Evolutionary conservation across 2,113 vertebrate genomes (phyloP).

Genomic region (Thamnophis sirtalis): DNA sequence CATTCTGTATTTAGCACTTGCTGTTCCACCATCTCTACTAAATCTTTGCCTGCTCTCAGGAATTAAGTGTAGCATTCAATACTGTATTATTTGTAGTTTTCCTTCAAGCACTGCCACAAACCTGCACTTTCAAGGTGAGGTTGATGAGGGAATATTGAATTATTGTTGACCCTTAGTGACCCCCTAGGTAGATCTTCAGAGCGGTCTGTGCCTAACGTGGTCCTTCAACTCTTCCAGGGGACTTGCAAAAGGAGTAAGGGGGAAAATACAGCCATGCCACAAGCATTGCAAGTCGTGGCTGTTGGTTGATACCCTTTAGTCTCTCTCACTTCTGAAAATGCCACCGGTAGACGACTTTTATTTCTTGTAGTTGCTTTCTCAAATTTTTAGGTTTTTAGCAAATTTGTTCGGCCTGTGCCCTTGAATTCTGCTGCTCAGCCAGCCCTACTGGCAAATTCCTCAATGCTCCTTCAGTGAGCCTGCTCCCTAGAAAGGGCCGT

Average conservation of each 20-base stretch:
- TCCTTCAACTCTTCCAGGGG: neutral
- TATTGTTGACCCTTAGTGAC: neutral
- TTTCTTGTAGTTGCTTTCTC: neutral
- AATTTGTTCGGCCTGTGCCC: neutral
- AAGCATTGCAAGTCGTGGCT: neutral
- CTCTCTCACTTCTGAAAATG: neutral
- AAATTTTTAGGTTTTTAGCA: neutral
- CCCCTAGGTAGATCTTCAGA: too few species aligned
- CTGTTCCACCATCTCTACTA: neutral
- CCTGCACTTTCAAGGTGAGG: neutral
- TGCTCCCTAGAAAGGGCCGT: neutral
- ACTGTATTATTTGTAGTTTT: neutral
- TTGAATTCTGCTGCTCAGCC: neutral
- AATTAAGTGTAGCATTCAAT: neutral
- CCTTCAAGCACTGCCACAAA: neutral
- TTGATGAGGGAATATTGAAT: neutral
- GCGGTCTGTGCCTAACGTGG: neutral
- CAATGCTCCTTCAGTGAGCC: neutral
- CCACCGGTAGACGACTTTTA: neutral
- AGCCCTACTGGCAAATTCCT: neutral
- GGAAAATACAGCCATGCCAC: neutral
- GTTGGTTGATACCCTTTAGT: neutral
- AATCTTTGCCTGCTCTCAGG: neutral
- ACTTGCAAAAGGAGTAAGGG: neutral
- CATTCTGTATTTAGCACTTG: neutral